A percentile compares a stretch with the other conserved stretches of the same genome.
These are phyloP conservation scores for Stratiolaelaps scimitus DNA, from an alignment of 1,140 invertebrate species.

Conservation along the genomic window DNA sequence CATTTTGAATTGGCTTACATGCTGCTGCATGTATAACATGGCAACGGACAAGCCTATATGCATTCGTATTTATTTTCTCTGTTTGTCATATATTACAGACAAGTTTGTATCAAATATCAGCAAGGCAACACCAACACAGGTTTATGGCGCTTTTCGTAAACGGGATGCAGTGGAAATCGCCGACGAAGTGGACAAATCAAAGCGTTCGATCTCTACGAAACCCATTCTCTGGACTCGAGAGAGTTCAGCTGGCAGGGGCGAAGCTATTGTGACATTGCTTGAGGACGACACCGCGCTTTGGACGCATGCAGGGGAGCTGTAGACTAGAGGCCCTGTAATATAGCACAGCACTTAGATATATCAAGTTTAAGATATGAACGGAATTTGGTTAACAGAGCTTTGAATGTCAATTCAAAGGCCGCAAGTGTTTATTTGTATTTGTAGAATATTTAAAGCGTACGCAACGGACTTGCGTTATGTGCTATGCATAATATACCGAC, in stretches of 20 bases:
- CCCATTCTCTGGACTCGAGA: conserved; percentile 8
- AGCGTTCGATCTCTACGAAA: conserved; percentile 3
- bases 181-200: conserved; percentile 15
- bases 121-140: conserved; percentile 6
- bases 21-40: no score
- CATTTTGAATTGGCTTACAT: no score
- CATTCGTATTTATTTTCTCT: not conserved
- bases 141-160: conserved; percentile 11
- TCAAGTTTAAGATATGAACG: no score
- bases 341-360: no score
- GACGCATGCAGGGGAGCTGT: not conserved
- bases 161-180: conserved; percentile 6
- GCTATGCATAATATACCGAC: no score
- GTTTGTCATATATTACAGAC: not conserved
- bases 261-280: not conserved
- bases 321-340: no score
- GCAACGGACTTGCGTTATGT: no score
- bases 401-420: no score
- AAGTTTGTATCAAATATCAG: conserved; percentile 8
- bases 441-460: no score
- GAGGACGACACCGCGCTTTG: conserved; percentile 1
- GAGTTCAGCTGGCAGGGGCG: not conserved
- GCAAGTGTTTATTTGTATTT: no score
- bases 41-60: no score
- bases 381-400: no score